Evolutionary conservation across 1,140 invertebrate species (phyloP).

Genomic region (Zaprionus lachaisei): DNA sequence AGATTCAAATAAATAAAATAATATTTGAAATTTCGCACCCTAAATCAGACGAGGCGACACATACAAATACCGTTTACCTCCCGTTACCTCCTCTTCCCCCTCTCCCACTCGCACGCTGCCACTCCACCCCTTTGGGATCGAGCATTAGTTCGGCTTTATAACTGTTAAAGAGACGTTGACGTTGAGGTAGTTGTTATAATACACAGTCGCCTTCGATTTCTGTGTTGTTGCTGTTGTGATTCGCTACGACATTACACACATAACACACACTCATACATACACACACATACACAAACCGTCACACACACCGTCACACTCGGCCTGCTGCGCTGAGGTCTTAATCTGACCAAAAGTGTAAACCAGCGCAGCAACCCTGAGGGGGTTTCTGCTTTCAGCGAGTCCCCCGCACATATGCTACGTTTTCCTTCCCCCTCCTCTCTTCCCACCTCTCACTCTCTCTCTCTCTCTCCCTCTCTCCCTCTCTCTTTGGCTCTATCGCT

Average conservation of each 20-base stretch:
- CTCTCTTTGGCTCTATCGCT: neutral
- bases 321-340: slow-evolving; percentile 76
- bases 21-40: slow-evolving; percentile 83
- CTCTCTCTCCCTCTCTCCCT: neutral
- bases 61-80: slow-evolving; percentile 1
- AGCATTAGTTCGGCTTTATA: slow-evolving; percentile 75
- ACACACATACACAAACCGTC: neutral
- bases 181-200: slow-evolving; percentile 67
- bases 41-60: slow-evolving; percentile 43
- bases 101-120: neutral
- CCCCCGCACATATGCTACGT: slow-evolving; percentile 61
- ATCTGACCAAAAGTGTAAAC: slow-evolving; percentile 77
- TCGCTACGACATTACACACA: slow-evolving; percentile 74
- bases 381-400: slow-evolving; percentile 53
- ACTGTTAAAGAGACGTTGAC: slow-evolving; percentile 69
- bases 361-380: slow-evolving; percentile 71
- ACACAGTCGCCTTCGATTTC: slow-evolving; percentile 48
- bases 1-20: slow-evolving; percentile 84
- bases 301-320: neutral
- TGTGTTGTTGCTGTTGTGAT: slow-evolving; percentile 83
- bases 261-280: neutral
- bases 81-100: neutral
- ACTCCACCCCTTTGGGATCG: neutral
- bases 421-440: slow-evolving; percentile 12
- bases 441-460: neutral